Conservation (phyloP, 2,113 vertebrate genomes). For the Leiothrix lutea region DNA sequence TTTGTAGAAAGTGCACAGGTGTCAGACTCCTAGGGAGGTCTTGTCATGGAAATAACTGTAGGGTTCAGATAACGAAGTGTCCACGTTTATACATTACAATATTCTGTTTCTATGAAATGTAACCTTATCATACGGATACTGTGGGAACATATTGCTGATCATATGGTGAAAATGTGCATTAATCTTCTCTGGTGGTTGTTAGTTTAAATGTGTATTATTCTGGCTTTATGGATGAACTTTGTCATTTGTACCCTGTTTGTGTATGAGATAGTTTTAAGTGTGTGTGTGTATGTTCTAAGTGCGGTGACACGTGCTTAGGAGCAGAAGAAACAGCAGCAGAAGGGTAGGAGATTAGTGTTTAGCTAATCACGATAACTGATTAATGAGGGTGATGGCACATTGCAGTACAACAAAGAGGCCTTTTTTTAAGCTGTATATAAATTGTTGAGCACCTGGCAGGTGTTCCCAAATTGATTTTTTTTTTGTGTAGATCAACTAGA, state of each 20-base stretch:
- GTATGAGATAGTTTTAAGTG: neutral
- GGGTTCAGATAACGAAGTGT: neutral
- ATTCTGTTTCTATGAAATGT: neutral
- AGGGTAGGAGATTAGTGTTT: neutral
- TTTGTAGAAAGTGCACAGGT: neutral
- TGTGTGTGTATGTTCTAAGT: neutral
- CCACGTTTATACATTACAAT: neutral
- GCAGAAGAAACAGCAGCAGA: neutral
- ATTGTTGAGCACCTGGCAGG: neutral
- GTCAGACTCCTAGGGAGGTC: neutral
- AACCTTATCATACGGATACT: neutral
- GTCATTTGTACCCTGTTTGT: neutral
- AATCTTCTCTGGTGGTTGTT: neutral
- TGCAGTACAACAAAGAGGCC: neutral
- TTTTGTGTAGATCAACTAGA: neutral
- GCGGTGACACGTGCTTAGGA: fast-evolving
- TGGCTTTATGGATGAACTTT: neutral
- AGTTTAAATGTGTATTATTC: neutral
- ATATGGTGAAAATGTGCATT: neutral
- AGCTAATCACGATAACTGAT: neutral
- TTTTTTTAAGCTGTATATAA: neutral
- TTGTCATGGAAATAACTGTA: neutral
- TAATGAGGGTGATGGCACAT: neutral
- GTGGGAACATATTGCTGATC: neutral
- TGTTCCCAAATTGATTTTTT: neutral